These are phyloP conservation scores for Babylonia areolata DNA, from an alignment of 1,140 invertebrate species.

Conservation along the genomic window DNA sequence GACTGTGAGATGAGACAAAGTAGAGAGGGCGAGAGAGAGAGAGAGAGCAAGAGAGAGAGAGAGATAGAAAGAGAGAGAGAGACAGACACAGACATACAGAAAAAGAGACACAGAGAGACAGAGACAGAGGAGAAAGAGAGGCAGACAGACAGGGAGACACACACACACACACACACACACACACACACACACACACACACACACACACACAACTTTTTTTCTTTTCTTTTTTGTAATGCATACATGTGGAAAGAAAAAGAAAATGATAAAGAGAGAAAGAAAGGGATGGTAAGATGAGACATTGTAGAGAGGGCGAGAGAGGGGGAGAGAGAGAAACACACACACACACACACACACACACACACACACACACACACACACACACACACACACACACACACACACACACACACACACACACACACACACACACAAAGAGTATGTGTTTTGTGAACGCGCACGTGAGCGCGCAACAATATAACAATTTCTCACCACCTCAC, in stretches of 20 bases:
- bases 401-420: no score
- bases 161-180: constrained; percentile 16
- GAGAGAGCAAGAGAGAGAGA: not conserved
- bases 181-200: constrained; percentile 8
- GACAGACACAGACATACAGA: not conserved
- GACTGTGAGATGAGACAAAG: no score
- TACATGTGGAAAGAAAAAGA: no score
- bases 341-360: not conserved
- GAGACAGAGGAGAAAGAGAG: not conserved
- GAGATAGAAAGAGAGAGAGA: not conserved
- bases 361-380: no score
- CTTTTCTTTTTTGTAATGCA: no score
- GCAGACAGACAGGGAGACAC: not conserved
- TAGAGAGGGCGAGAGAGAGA: no score
- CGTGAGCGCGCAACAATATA: no score
- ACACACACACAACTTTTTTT: not conserved
- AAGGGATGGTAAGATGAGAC: no score
- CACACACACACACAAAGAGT: no score
- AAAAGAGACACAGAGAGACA: not conserved
- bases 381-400: no score
- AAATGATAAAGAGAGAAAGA: not conserved
- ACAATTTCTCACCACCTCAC: no score
- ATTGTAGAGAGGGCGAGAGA: not conserved
- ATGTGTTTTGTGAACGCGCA: no score
- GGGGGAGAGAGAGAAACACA: constrained; percentile 4